Conservation (phyloP, 2,113 vertebrate species). For the Lophochroa leadbeateri region DNA sequence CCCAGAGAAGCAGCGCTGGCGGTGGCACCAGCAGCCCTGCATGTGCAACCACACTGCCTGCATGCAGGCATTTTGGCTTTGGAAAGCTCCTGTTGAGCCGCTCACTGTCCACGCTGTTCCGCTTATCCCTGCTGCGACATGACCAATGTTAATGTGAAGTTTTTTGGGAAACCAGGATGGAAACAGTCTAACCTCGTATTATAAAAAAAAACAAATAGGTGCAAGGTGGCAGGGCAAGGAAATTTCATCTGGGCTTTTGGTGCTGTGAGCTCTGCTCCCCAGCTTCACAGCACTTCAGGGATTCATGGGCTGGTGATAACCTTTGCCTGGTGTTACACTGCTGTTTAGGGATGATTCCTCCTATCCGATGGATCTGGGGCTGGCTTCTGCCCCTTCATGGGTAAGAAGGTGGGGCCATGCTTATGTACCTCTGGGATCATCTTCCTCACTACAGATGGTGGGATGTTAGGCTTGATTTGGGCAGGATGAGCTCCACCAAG, state of each 20-base stretch:
- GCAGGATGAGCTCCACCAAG: fast-evolving
- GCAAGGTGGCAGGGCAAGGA: neutral
- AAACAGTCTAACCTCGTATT: constrained; percentile 23
- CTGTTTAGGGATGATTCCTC: neutral
- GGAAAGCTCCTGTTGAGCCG: neutral
- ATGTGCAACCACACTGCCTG: fast-evolving
- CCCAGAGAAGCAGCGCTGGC: fast-evolving
- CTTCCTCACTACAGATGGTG: neutral
- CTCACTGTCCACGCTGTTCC: fast-evolving
- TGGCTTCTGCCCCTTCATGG: neutral
- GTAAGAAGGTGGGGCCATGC: fast-evolving
- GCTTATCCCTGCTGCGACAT: neutral
- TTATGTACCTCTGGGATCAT: neutral
- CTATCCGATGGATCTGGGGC: neutral
- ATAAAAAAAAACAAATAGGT: neutral
- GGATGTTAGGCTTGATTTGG: neutral
- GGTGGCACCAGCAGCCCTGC: neutral
- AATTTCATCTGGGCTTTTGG: neutral
- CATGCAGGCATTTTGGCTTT: neutral
- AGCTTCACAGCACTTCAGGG: fast-evolving
- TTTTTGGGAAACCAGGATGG: constrained; percentile 15
- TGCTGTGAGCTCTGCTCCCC: fast-evolving
- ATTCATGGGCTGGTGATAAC: fast-evolving
- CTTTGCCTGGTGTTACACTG: fast-evolving
- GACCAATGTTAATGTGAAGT: neutral